phyloP scores from a whole-genome alignment of 2,888 invertebrate species.

The Oligia latruncula region DNA sequence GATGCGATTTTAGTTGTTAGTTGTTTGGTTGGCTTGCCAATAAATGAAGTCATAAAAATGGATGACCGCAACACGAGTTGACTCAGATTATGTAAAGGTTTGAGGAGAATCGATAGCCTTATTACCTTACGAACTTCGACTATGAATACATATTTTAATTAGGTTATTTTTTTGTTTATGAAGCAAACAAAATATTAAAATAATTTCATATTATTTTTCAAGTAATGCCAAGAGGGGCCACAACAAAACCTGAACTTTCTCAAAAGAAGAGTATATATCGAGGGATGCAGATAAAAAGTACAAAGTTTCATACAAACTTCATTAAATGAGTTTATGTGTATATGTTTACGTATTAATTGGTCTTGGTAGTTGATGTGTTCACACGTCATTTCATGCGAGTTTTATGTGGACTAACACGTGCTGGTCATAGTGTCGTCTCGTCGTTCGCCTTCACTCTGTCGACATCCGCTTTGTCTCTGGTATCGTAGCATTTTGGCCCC shows the following conservation, averaged over 20 bases:
- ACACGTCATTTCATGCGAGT: constrained; percentile 85
- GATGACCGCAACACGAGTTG: background rate
- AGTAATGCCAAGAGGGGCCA: constrained; percentile 86
- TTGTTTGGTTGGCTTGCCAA: constrained; percentile 4
- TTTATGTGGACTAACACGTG: constrained; percentile 86
- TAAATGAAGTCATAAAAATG: background rate
- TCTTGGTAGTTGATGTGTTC: constrained; percentile 86
- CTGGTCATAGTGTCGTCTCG: constrained; percentile 77
- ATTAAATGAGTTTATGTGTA: constrained; percentile 78
- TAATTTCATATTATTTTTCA: constrained; percentile 84
- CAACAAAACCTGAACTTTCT: constrained; percentile 83
- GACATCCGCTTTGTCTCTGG: constrained; percentile 86
- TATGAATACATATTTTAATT: background rate
- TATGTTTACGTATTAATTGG: constrained; percentile 80
- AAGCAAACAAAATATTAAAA: constrained; percentile 66
- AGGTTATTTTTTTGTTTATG: constrained; percentile 20
- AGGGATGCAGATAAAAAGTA: constrained; percentile 79
- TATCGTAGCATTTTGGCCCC: constrained; percentile 85
- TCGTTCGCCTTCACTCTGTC: constrained; percentile 79
- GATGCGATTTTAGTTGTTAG: background rate
- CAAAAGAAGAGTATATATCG: constrained; percentile 76
- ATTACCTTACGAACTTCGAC: constrained; percentile 15
- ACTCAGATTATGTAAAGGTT: background rate
- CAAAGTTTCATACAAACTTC: constrained; percentile 76
- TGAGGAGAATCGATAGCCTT: constrained; percentile 17